These are phyloP conservation scores for Agrochola macilenta DNA, from an alignment of 2,888 invertebrate genomes.

Conservation along the genomic window DNA sequence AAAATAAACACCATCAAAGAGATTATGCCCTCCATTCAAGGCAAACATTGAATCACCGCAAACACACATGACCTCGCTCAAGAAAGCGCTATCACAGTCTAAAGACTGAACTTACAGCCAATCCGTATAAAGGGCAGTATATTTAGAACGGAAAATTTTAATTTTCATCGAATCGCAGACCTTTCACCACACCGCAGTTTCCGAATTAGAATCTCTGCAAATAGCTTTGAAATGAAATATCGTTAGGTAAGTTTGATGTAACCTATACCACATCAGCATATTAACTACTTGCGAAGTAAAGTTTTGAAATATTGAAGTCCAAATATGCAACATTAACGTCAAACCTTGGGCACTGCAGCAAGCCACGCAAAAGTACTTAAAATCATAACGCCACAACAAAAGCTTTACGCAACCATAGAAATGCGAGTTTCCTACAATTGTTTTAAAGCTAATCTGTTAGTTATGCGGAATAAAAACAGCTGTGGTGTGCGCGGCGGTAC, in stretches of 20 bases:
- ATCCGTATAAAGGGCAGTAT: slow-evolving; percentile 9
- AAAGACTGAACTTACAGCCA: slow-evolving; percentile 12
- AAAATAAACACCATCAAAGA: slow-evolving; percentile 60
- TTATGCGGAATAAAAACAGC: slow-evolving; percentile 77
- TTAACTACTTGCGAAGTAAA: slow-evolving; percentile 18
- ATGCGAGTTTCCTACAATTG: slow-evolving; percentile 72
- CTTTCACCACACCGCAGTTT: slow-evolving; percentile 11
- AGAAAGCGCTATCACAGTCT: slow-evolving; percentile 52
- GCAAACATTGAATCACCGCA: slow-evolving; percentile 57
- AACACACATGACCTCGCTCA: slow-evolving; percentile 50
- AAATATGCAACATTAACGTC: slow-evolving; percentile 27
- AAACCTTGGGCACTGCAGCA: slow-evolving; percentile 36
- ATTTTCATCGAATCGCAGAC: slow-evolving; percentile 14
- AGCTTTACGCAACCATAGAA: slow-evolving; percentile 62
- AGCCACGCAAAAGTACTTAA: slow-evolving; percentile 38
- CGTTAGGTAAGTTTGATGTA: slow-evolving; percentile 22
- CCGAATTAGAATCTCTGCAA: slow-evolving; percentile 3
- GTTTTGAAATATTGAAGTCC: slow-evolving; percentile 38
- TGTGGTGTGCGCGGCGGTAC: slow-evolving; percentile 74
- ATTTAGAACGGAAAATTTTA: slow-evolving; percentile 18
- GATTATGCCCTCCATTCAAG: slow-evolving; percentile 48
- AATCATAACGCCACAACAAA: slow-evolving; percentile 53
- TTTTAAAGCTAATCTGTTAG: slow-evolving; percentile 72
- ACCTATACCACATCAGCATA: slow-evolving; percentile 19
- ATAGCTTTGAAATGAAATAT: slow-evolving; percentile 12